Evolutionary conservation across 2,113 vertebrate genomes (phyloP), one percentile per base, ranked within the genome.

Genomic region (Notarius lentiginosus): DNA sequence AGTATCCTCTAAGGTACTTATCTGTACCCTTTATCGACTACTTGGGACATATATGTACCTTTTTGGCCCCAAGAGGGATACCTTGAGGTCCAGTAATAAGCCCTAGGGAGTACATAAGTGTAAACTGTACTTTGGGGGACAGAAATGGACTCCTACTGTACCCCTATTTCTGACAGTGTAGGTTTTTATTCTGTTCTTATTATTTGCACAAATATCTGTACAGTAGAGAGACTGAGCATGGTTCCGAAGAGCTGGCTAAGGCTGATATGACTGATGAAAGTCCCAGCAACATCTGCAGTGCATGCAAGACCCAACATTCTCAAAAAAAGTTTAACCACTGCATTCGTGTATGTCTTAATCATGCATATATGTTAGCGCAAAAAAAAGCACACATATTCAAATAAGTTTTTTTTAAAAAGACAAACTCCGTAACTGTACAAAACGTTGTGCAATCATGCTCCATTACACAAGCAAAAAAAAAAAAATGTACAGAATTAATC

Each of bases 331-430:
- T 18, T 34, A 58, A 79, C n/a, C 55, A 87, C 86, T 89, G 89
- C 90, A 90, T 90, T 90, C 87, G 7, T 88, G 68, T 81, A 85
- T 81, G 83, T 90, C 82, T 10, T 87, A 61, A 68, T 90, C 93
- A 92, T 94, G 93, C 93, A 91, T 83, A 86, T 60, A 82, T 79
- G 61, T 85, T 24, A 73, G 85, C 80, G 79, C 56, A 85, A 73
- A 56, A 80, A 76, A 77, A 41, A 20, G 18, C 47, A 81, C 30
- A 61, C 30, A 12, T 73, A 84, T 70, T 70, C 58, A 11, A 41
- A 83, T 79, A 87, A 89, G 14, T 86, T 73, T 73, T 70, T 8
- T 65, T 65, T 65, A 86, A 86, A 84, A 86, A 8, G 24, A 51
- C 81, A 88, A 83, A 14, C 1, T 55, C 4, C 6, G 56, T 41